A percentile compares a stretch with the other conserved stretches of the same genome.
These are phyloP conservation scores for Oppia nitens DNA, from an alignment of 1,140 invertebrate genomes.

Conservation along the genomic window DNA sequence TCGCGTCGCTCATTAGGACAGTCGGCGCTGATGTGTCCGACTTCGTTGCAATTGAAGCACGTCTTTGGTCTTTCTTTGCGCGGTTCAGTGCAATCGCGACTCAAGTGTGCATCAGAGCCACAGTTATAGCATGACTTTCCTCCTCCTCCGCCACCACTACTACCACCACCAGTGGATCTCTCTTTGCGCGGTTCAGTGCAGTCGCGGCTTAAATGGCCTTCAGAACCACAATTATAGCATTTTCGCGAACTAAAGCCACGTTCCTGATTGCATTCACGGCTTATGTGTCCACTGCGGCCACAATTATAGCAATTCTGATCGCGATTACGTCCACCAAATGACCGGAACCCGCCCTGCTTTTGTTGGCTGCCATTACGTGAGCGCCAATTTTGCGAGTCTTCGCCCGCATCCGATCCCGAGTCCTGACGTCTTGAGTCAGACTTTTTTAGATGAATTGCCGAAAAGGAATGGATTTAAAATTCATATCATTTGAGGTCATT, in stretches of 20 bases:
- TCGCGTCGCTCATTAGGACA: not conserved
- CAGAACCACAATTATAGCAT: slow-evolving; percentile 12
- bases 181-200: slow-evolving; percentile 6
- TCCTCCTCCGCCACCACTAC: too few species aligned
- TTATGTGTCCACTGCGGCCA: slow-evolving; percentile 6
- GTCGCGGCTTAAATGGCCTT: slow-evolving; percentile 12
- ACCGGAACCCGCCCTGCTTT: not conserved
- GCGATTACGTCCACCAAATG: not conserved
- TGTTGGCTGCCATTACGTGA: not conserved
- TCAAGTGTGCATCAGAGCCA: slow-evolving; percentile 2
- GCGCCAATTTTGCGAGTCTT: not conserved
- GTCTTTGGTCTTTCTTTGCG: slow-evolving; percentile 6
- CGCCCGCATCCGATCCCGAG: not conserved
- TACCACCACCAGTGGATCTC: not conserved
- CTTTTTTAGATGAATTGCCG: too few species aligned
- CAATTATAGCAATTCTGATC: slow-evolving; percentile 11
- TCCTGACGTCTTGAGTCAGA: not conserved
- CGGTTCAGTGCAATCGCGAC: slow-evolving; percentile 9
- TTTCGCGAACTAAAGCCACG: not conserved
- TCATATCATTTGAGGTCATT: too few species aligned
- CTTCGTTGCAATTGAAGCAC: slow-evolving; percentile 14
- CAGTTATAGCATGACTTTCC: slow-evolving; percentile 15
- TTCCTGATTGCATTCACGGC: slow-evolving; percentile 1
- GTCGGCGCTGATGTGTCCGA: not conserved
- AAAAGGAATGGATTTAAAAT: too few species aligned